Percentiles rank a stretch among this genome's conserved stretches.
Evolutionary conservation across 1,140 invertebrate genomes (phyloP).

Genomic region (Lasaia peninsularis): DNA sequence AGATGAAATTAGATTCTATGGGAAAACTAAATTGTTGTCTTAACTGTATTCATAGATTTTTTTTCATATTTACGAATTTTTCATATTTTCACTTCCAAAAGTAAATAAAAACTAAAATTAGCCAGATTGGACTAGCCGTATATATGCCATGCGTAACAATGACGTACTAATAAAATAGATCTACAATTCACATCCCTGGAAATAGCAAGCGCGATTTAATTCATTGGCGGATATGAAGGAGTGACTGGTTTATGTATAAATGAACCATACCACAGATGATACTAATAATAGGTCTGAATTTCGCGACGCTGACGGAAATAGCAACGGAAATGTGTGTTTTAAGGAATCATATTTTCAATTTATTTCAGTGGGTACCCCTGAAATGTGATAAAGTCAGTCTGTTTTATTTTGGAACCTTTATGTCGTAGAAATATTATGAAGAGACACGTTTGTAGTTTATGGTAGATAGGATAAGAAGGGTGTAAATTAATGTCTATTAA

Average conservation of each 20-base stretch:
- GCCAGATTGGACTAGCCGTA: too few relatives aligned
- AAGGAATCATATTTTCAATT: constrained; percentile 11
- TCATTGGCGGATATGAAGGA: constrained; percentile 46
- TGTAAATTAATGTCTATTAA: too few relatives aligned
- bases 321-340: constrained; percentile 19
- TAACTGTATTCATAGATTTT: too few relatives aligned
- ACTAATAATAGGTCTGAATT: constrained; percentile 4
- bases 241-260: constrained; percentile 28
- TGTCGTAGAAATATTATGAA: background rate
- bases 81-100: too few relatives aligned
- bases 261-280: constrained; percentile 8
- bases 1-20: too few relatives aligned
- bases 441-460: too few relatives aligned
- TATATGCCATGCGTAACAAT: too few relatives aligned
- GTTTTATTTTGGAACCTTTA: background rate
- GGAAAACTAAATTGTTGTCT: too few relatives aligned
- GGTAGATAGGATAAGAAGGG: too few relatives aligned
- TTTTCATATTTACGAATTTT: too few relatives aligned
- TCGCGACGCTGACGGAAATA: constrained; percentile 26
- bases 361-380: background rate
- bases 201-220: constrained; percentile 34
- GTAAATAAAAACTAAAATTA: too few relatives aligned
- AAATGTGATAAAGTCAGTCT: constrained; percentile 1
- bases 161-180: background rate
- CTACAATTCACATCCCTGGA: background rate